phyloP scores from a whole-genome alignment of 2,797 vertebrate genomes.

The Sebastes itinus region DNA sequence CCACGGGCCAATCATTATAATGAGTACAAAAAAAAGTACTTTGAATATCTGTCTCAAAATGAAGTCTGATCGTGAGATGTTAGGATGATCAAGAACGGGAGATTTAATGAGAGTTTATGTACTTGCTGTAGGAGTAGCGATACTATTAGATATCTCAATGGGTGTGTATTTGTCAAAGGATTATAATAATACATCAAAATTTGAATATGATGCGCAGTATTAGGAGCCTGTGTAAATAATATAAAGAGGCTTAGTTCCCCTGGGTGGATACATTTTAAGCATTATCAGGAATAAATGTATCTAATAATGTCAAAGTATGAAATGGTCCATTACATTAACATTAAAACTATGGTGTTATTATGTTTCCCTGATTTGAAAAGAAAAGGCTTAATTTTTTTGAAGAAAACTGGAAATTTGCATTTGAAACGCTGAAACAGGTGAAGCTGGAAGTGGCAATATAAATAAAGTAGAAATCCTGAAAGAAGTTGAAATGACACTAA shows the following conservation, averaged over 20 bases:
- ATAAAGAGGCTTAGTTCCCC: background rate
- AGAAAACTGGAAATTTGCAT: background rate
- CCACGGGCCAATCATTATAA: constrained; percentile 68
- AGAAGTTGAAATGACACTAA: background rate
- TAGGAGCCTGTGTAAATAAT: background rate
- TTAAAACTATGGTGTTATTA: background rate
- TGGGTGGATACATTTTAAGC: background rate
- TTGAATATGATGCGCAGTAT: background rate
- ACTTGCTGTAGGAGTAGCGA: background rate
- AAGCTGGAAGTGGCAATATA: background rate
- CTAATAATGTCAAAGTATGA: background rate
- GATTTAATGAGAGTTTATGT: constrained; percentile 8
- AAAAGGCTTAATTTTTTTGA: background rate
- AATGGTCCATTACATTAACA: background rate
- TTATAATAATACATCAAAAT: background rate
- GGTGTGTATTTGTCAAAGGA: background rate
- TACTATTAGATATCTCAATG: background rate
- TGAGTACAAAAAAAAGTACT: constrained; percentile 44
- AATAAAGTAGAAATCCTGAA: background rate
- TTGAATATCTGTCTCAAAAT: constrained; percentile 17
- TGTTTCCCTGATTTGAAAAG: background rate
- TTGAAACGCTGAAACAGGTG: background rate
- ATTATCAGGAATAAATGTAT: background rate
- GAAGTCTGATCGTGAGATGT: background rate
- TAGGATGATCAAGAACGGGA: background rate